Base-by-base conservation (phyloP, 2,113 vertebrate species). In the Plotosus lineatus region DNA sequence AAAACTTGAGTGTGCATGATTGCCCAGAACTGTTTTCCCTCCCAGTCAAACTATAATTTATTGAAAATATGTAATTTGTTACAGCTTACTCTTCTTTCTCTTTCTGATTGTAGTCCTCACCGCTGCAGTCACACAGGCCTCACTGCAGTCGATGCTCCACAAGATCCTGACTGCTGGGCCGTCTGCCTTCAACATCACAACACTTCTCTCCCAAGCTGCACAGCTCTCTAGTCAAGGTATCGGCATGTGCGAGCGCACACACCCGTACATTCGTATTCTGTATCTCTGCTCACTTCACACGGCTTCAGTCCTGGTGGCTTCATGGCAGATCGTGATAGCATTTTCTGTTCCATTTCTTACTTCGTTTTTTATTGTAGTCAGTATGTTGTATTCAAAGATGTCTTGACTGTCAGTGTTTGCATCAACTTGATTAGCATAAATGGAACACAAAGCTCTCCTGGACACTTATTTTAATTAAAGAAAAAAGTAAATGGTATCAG, bases 51-150 rank as follows among this genome's bases (percentile, higher is more conserved):
- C 42, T 26, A 28, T 17, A 31, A 33, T 50, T 73, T 73, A 6
- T 51, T 15, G 26, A 53, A 38, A 19, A 33, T 4, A 1, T 77
- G 4, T 46, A 26, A 42, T 51, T 53, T 26, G 7, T 55, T 31
- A 58, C 46, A 44, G 28, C 23, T n/a, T 77, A n/a, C 51, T 76
- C 55, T 83, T 61, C 15, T 68, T 58, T 73, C 26, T 28, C 40
- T 53, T 26, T 75, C 65, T 82, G 19, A 75, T 38, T 78, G 4
- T 46, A 98, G 98, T 98, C 93, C 94, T 99, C 92, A 98, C 97
- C 92, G 98, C 98, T 92, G 98, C 98, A 88, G 98, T 99, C 90
- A 99, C 98, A 89, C 98, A 99, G 93, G 98, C 98, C 82, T 99
- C 97, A 84, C 92, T 99, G 93, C 97, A 98, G 91, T 98, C 97